Evolutionary conservation across 2,888 invertebrate genomes (phyloP).

Genomic region (Spialia ferax): DNA sequence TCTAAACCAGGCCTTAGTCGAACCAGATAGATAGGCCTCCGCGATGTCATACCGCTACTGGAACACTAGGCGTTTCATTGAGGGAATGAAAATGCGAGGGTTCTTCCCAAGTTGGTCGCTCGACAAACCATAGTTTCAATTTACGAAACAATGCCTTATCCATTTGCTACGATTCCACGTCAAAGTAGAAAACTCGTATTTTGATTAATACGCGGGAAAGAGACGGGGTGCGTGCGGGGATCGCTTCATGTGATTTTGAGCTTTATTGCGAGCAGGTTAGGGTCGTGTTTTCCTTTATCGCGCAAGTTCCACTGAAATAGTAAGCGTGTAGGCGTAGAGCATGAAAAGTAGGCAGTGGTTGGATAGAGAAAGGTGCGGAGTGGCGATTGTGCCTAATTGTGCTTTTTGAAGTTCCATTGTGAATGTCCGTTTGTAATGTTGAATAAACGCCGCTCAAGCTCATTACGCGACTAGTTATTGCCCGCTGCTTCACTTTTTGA

Average conservation of each 20-base stretch:
- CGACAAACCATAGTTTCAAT: slow-evolving; percentile 82
- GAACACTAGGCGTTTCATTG: slow-evolving; percentile 43
- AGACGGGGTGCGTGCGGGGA: slow-evolving; percentile 73
- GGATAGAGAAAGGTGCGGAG: slow-evolving; percentile 73
- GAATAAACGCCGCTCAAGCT: slow-evolving; percentile 39
- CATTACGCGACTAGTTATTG: slow-evolving; percentile 39
- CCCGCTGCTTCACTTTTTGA: slow-evolving; percentile 26
- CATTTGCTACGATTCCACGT: slow-evolving; percentile 84
- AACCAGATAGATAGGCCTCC: slow-evolving; percentile 48
- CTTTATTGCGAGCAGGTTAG: slow-evolving; percentile 59
- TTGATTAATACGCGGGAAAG: slow-evolving; percentile 86
- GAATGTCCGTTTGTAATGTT: slow-evolving; percentile 42
- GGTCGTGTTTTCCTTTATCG: slow-evolving; percentile 63
- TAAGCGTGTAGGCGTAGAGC: slow-evolving; percentile 83
- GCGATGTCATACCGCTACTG: slow-evolving; percentile 52
- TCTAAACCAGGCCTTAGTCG: slow-evolving; percentile 72
- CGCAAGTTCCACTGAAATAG: slow-evolving; percentile 76
- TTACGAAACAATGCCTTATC: slow-evolving; percentile 86
- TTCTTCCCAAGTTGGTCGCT: slow-evolving; percentile 63
- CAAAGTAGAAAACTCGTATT: slow-evolving; percentile 84
- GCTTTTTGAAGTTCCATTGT: slow-evolving; percentile 52
- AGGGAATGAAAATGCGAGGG: slow-evolving; percentile 54
- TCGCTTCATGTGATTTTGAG: slow-evolving; percentile 52
- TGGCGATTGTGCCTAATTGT: slow-evolving; percentile 65
- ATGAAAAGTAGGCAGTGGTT: slow-evolving; percentile 85